Base-by-base conservation (phyloP, 2,888 invertebrate species). In the Stenolophus ochropezus region DNA sequence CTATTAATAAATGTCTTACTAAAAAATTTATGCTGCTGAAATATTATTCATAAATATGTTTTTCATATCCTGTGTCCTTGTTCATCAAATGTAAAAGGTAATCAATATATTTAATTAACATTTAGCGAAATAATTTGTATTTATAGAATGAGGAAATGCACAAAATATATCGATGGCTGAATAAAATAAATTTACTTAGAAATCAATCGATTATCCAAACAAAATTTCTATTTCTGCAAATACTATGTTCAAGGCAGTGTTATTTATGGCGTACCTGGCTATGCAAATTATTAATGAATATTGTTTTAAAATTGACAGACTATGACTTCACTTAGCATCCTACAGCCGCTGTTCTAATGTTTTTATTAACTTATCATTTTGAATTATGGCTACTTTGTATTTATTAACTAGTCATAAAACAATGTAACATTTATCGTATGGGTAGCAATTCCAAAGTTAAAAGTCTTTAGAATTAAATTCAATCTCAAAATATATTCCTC, bases 271-370 rank as follows among this genome's bases (percentile, higher is more conserved):
- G 18, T 69, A 33, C n/a, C 42, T 69, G 65, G 18, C 16, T 69
- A 69, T 69, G 65, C 27, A 33, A 69, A 69, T 69, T 69, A 42
- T 69, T 69, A 69, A 69, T 69, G 65, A 69, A 69, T 69, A 69
- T 69, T 69, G 42, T 69, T 69, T 69, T 33, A 18, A 16, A 69
- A 69, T 69, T 69, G 65, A 69, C 33, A 33, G 27, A 27, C 65
- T 18, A 69, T 69, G 65, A 69, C 33, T 33, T 33, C 65, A 69
- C 65, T 23, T 23, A 61, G 4, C 25, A 21, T 61, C 61, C 25
- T 14, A 25, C 23, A 27, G 27, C 18, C 42, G 8, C 27, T 69
- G 27, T 33, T 5, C 4, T 33, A 69, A 69, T 27, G 16, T 18
- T 69, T 69, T 14, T 33, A 33, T 69, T 69, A 23, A 58, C n/a